phyloP scores from a whole-genome alignment of 2,113 vertebrate species.

The Plectropomus leopardus region DNA sequence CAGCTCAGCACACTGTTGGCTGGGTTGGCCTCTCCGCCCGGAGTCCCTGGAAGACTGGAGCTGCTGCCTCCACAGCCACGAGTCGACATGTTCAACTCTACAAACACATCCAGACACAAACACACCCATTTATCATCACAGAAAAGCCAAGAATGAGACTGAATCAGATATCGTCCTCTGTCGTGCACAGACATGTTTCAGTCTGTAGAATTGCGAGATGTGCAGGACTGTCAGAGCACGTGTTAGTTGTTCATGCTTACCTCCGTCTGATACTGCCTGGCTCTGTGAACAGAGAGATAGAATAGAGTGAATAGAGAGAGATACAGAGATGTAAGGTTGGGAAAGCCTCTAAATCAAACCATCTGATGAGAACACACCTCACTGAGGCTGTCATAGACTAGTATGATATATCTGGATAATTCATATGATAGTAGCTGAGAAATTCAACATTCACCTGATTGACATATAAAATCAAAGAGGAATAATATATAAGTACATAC shows the following conservation, averaged over 20 bases:
- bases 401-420: no score
- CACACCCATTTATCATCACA: slow-evolving; percentile 56
- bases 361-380: neutral
- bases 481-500: neutral
- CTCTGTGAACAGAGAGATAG: slow-evolving; percentile 80
- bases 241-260: slow-evolving; percentile 75
- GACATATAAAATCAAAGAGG: neutral
- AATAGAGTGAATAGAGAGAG: no score
- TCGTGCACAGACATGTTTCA: slow-evolving; percentile 67
- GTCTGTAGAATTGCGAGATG: slow-evolving; percentile 22
- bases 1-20: slow-evolving; percentile 92
- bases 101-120: slow-evolving; percentile 48
- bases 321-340: slow-evolving; percentile 26
- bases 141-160: slow-evolving; percentile 21
- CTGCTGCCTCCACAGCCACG: slow-evolving; percentile 85
- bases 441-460: neutral
- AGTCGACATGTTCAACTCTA: slow-evolving; percentile 84
- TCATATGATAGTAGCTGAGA: neutral
- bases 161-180: slow-evolving; percentile 35
- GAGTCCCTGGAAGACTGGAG: slow-evolving; percentile 87
- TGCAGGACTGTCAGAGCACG: slow-evolving; percentile 1
- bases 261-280: slow-evolving; percentile 88
- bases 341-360: neutral
- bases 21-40: slow-evolving; percentile 72
- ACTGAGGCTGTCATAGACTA: neutral